Evolutionary conservation across 2,888 invertebrate species (phyloP), one percentile per base, ranked within the genome.

Genomic region (Metopia argyrocephala): DNA sequence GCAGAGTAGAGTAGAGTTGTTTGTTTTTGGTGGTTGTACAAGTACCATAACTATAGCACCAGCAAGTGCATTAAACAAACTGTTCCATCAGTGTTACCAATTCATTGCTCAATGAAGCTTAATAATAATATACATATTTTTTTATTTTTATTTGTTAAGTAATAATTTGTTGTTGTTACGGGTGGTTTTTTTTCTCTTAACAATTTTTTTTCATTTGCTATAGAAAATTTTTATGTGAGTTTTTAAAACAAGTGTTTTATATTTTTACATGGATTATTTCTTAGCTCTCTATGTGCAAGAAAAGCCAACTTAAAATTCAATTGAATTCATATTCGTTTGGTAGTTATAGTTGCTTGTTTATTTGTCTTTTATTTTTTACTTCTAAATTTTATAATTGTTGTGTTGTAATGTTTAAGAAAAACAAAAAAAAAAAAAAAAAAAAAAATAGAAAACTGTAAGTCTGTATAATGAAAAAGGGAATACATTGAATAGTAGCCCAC

Each of bases 91-190:
- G 59, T 45, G 9, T 83, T 76, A 74, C 70, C 68, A 83, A 80
- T 66, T 61, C 65, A 65, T 82, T 79, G 73, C 82, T 75, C 78
- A 79, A 82, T 82, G 79, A 82, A 82, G 79, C 82, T 78, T 64
- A 68, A 74, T 12, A 38, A 38, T 12, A 38, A 38, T 66, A 54
- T 38, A 27, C 23, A 15, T 25, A 3, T 31, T 38, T 62, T 46
- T 45, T 46, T 21, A 38, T 31, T 15, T 0, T 12, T 38, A 12
- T 12, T 38, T 38, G 15, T 15, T 38, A 4, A 38, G 15, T 38
- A 12, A 38, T 38, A 38, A 3, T 38, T 9, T 38, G 9, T 38
- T 31, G 2, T 38, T 15, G 38, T 38, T 38, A 12, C 15, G 9
- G 12, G 21, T 65, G 27, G 52, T 15, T 27, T 52, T 31, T 18